Conservation (phyloP, 2,797 vertebrate genomes). For the Cygnus olor region DNA sequence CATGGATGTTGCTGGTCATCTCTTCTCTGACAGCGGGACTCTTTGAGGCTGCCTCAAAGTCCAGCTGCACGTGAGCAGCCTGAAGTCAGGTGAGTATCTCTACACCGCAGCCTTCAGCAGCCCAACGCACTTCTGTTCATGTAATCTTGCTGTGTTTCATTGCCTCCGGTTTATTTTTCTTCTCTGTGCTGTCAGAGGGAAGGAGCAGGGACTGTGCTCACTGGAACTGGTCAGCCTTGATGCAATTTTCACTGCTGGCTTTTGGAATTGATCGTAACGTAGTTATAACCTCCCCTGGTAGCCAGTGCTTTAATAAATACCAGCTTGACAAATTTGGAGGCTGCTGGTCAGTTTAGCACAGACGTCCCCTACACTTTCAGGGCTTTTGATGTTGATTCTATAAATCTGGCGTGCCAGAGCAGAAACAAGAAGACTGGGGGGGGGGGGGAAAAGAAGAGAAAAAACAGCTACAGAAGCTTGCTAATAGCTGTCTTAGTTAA, state of each 20-base stretch:
- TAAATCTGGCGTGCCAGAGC: background rate
- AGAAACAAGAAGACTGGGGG: background rate
- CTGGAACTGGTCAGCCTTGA: background rate
- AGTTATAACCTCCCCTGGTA: background rate
- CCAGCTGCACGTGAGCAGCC: background rate
- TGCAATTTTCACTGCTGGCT: background rate
- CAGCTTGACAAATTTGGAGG: background rate
- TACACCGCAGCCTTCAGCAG: background rate
- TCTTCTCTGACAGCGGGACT: background rate
- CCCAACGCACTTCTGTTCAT: fast-evolving
- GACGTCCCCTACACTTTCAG: background rate
- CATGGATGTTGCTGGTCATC: fast-evolving
- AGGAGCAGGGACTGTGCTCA: background rate
- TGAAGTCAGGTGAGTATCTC: background rate
- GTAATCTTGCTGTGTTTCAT: background rate
- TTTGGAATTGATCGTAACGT: background rate
- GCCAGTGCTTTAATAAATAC: background rate
- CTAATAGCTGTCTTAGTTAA: background rate
- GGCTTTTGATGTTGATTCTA: slow-evolving; percentile 19
- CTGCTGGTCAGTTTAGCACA: background rate
- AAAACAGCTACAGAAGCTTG: background rate
- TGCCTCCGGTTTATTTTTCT: background rate
- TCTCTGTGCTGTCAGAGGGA: fast-evolving
- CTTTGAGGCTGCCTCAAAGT: background rate
- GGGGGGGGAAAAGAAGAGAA: too few relatives aligned